Percentiles rank a stretch among this genome's conserved stretches.
Conservation (phyloP, 2,113 vertebrate genomes). For the Chlamydotis undulata region DNA sequence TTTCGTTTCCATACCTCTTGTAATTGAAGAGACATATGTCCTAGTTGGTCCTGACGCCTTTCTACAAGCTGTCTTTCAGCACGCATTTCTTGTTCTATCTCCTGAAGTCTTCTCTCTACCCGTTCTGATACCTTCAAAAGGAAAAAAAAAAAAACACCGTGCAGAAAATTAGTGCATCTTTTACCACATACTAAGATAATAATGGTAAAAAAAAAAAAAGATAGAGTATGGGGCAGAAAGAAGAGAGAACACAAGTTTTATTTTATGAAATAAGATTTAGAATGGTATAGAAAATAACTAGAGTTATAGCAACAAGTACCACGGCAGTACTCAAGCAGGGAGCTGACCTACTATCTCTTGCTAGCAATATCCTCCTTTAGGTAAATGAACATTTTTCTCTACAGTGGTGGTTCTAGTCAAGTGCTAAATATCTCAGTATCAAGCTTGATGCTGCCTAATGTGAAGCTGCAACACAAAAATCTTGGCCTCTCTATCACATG, state of each 20-base stretch:
- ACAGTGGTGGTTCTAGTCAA: background rate
- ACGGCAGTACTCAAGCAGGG: background rate
- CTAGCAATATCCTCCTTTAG: background rate
- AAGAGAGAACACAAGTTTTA: background rate
- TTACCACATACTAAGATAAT: background rate
- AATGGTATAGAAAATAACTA: background rate
- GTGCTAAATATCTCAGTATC: background rate
- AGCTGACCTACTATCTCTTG: background rate
- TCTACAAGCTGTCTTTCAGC: conserved; percentile 76
- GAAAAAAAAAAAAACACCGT: background rate
- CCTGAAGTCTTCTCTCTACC: conserved; percentile 87
- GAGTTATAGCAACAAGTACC: background rate
- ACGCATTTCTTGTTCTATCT: conserved; percentile 86
- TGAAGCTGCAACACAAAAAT: background rate
- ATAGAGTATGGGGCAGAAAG: background rate
- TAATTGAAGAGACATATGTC: conserved; percentile 76
- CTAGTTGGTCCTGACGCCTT: conserved; percentile 77
- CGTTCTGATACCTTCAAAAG: conserved; percentile 82
- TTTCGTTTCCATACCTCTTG: conserved; percentile 81
- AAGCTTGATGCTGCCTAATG: background rate
- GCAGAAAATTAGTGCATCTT: background rate
- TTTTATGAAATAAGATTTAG: background rate
- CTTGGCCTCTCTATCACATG: background rate
- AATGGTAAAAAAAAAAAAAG: background rate
- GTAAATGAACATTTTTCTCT: background rate